Evolutionary conservation across 2,888 invertebrate species (phyloP), one percentile per base, ranked within the genome.

Genomic region (Epinotia bilunana): DNA sequence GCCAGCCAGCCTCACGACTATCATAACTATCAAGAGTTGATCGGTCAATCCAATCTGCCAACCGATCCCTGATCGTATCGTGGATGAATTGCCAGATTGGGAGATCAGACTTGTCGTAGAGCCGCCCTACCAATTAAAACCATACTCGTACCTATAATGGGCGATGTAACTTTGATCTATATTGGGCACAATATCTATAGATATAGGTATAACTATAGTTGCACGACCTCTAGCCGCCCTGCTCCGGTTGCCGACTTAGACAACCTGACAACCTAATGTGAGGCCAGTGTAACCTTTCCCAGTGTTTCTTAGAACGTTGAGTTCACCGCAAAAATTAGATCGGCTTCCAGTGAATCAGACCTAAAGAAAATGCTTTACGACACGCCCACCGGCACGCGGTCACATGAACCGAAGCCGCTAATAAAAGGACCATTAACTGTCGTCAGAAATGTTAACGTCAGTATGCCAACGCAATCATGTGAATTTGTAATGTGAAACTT

Each of bases 351-450:
- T 79, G 79, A 83, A 83, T 82, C 81, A 78, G 78, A 77, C 80
- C 81, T 82, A 85, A 88, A 87, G 84, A 88, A 86, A 87, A 86
- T 84, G 81, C 85, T 90, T 90, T 88, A 89, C 87, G 88, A 87
- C 86, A 88, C 89, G 87, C 91, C 91, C 90, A 90, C 89, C 79
- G 77, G 16, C n/a, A 13, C 81, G 80, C 80, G 83, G 84, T 83
- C 84, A 80, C 84, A 85, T 86, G 85, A 86, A 84, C 85, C 82
- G 78, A 82, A 82, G 80, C 83, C 80, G 82, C 83, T 87, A 85
- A 87, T 90, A 89, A 90, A 89, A 89, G 84, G 84, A 85, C 83
- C 84, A 86, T 89, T 90, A 87, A 83, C 74, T 82, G 84, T 84
- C 84, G 79, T 84, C 76, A 77, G 79, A 82, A 78, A 80, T 82